Percentiles rank a stretch among this genome's conserved stretches.
Evolutionary conservation across 2,113 vertebrate genomes (phyloP).

Genomic region (Pungitius pungitius): DNA sequence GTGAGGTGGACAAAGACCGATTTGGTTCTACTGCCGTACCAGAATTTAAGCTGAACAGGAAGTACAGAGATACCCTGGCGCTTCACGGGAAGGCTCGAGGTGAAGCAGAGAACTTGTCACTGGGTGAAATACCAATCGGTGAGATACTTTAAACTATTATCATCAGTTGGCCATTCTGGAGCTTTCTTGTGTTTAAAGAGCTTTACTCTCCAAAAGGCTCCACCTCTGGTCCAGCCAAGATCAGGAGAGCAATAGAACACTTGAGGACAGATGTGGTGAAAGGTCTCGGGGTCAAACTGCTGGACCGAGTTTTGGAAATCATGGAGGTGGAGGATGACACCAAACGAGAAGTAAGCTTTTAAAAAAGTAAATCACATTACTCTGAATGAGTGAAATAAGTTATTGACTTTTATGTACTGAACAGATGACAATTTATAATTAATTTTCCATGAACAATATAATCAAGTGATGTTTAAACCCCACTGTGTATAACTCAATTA

Average conservation of each 20-base stretch:
- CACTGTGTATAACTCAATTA: background rate
- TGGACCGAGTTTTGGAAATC: slow-evolving; percentile 88
- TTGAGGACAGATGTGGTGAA: slow-evolving; percentile 91
- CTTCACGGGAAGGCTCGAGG: slow-evolving; percentile 89
- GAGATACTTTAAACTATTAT: slow-evolving; percentile 1
- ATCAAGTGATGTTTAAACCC: background rate
- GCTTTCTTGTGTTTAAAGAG: background rate
- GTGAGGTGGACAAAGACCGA: slow-evolving; percentile 50
- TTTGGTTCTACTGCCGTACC: slow-evolving; percentile 62
- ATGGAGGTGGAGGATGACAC: slow-evolving; percentile 93
- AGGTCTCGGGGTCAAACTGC: slow-evolving; percentile 90
- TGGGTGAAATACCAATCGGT: slow-evolving; percentile 86
- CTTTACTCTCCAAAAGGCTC: slow-evolving; percentile 70
- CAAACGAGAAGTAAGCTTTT: slow-evolving; percentile 85
- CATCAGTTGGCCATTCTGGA: background rate
- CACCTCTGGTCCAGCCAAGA: slow-evolving; percentile 86
- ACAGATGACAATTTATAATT: too few relatives aligned
- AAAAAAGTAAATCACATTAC: slow-evolving; percentile 1
- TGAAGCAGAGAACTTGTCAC: slow-evolving; percentile 79
- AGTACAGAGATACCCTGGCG: slow-evolving; percentile 91
- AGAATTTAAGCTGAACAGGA: slow-evolving; percentile 89
- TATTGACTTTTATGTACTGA: too few relatives aligned
- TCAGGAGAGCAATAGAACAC: slow-evolving; percentile 89
- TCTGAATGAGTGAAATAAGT: background rate
- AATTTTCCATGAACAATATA: background rate